phyloP scores from a whole-genome alignment of 2,797 vertebrate species.

The Loris lydekkerianus region DNA sequence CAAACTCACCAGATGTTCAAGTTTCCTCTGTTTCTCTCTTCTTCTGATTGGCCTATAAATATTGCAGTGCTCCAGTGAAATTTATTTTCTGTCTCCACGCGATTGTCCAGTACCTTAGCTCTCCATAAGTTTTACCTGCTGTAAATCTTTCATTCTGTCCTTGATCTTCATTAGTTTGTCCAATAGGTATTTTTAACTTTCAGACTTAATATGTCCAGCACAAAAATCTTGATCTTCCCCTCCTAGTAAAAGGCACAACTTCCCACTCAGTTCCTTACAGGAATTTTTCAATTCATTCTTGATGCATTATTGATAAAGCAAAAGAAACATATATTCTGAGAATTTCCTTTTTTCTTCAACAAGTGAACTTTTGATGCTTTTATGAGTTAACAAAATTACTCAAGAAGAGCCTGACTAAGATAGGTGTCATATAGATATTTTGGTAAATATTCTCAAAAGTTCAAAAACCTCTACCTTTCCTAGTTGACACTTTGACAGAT shows the following conservation, averaged over 20 bases:
- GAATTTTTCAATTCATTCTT: neutral
- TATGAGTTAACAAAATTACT: constrained; percentile 73
- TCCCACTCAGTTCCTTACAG: neutral
- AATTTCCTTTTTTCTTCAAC: neutral
- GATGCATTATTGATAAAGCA: constrained; percentile 34
- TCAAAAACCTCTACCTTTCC: neutral
- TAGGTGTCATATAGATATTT: constrained; percentile 63
- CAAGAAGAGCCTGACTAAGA: constrained; percentile 78
- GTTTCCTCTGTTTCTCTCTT: neutral
- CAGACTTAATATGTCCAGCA: neutral
- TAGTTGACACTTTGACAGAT: constrained; percentile 77
- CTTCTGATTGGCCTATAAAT: neutral
- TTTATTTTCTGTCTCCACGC: neutral
- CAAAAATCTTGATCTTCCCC: neutral
- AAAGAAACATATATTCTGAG: constrained; percentile 60
- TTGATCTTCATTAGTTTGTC: neutral
- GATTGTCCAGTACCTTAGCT: neutral
- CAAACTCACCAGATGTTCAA: neutral
- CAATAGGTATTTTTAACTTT: neutral
- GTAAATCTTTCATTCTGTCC: neutral
- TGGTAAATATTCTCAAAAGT: constrained; percentile 76
- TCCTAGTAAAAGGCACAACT: neutral
- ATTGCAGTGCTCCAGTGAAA: neutral
- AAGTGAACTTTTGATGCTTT: constrained; percentile 74
- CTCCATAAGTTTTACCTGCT: neutral